phyloP scores from a whole-genome alignment of 2,888 invertebrate genomes.

The Dioctria rufipes region DNA sequence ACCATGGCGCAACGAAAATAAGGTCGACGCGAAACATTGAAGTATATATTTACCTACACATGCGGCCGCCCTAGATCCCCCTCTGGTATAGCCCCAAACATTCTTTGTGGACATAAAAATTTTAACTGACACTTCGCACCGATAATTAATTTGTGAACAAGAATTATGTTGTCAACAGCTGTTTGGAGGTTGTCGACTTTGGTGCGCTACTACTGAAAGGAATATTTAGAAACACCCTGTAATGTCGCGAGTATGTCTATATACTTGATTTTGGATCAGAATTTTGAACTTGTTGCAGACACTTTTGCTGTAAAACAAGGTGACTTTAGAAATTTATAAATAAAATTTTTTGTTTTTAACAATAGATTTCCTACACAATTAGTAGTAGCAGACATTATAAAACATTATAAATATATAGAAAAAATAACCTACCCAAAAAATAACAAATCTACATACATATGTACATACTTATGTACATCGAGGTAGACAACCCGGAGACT shows the following conservation, averaged over 20 bases:
- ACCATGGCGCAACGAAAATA: neutral
- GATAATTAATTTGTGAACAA: constrained; percentile 58
- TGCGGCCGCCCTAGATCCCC: neutral
- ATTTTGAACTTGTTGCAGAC: neutral
- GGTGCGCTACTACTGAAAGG: neutral
- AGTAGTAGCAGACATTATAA: too few relatives aligned
- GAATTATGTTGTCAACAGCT: constrained; percentile 60
- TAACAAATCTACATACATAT: constrained; percentile 27
- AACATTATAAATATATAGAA: too few relatives aligned
- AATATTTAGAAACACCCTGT: neutral
- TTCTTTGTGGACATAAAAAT: constrained; percentile 52
- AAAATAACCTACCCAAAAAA: neutral
- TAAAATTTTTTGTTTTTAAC: too few relatives aligned
- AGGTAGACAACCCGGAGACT: constrained; percentile 3
- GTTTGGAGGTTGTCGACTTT: constrained; percentile 41
- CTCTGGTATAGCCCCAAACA: constrained; percentile 27
- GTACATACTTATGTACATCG: constrained; percentile 19
- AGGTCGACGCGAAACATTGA: neutral
- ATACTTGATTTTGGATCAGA: neutral
- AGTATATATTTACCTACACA: too few relatives aligned
- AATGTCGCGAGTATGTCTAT: neutral
- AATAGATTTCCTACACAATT: too few relatives aligned
- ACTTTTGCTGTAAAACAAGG: too few relatives aligned
- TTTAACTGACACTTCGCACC: constrained; percentile 52
- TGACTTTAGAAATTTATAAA: too few relatives aligned